phyloP scores from a whole-genome alignment of 2,797 vertebrate species.

The Coreius guichenoti region DNA sequence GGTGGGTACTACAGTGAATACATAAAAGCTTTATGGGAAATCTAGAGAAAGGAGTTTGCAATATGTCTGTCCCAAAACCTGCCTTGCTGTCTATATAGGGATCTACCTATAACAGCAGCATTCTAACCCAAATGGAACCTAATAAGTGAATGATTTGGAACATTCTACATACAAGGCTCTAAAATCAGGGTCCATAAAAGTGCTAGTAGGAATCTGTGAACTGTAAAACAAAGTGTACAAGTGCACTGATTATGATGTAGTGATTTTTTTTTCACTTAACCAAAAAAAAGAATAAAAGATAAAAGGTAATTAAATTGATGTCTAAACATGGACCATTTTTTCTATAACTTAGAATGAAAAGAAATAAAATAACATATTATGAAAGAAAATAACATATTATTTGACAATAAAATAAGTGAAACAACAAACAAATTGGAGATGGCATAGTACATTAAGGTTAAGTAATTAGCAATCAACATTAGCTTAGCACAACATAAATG shows the following conservation, averaged over 20 bases:
- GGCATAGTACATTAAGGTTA: neutral
- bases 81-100: neutral
- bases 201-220: neutral
- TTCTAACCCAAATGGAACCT: neutral
- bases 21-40: slow-evolving; percentile 8
- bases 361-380: neutral
- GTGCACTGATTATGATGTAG: neutral
- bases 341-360: neutral
- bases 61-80: neutral
- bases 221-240: neutral
- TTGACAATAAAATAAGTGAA: neutral
- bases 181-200: neutral
- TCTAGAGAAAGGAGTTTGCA: neutral
- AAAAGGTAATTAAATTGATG: neutral
- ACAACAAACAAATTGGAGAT: neutral
- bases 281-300: neutral
- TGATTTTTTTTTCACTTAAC: neutral
- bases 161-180: neutral
- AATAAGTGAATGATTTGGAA: neutral
- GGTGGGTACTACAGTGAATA: neutral
- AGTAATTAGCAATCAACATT: neutral
- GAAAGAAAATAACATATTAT: neutral
- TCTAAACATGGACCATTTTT: neutral
- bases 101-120: neutral
- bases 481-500: neutral